These are phyloP conservation scores for Ciconia boyciana DNA, from an alignment of 2,113 vertebrate genomes.

Conservation along the genomic window DNA sequence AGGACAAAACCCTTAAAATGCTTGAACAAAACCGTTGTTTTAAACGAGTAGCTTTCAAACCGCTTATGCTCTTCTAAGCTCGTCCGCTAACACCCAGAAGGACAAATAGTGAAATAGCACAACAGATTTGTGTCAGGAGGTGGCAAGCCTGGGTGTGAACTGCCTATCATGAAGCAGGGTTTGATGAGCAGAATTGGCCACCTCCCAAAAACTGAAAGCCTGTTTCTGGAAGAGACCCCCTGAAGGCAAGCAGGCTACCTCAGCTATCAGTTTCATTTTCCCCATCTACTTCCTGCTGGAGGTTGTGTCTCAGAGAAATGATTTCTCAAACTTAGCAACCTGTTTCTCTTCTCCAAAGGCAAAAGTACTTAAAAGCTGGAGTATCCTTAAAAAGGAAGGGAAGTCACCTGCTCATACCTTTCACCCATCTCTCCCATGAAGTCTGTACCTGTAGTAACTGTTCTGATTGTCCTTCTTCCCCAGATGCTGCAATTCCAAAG, in stretches of 20 bases:
- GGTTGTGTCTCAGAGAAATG: neutral
- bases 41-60: neutral
- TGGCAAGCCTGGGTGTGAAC: slow-evolving; percentile 54
- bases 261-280: neutral
- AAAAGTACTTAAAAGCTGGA: neutral
- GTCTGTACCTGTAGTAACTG: neutral
- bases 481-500: neutral
- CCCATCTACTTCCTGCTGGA: neutral
- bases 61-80: neutral
- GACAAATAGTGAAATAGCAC: slow-evolving; percentile 56
- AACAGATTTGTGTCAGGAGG: slow-evolving; percentile 65
- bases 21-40: neutral
- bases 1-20: neutral
- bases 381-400: neutral
- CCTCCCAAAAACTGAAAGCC: slow-evolving; percentile 10
- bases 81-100: neutral
- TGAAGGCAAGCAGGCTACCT: neutral
- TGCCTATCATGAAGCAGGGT: slow-evolving; percentile 39
- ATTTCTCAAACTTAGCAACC: neutral
- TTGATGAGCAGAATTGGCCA: slow-evolving; percentile 39
- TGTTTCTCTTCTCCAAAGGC: neutral
- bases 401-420: neutral
- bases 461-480: neutral
- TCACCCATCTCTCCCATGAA: neutral
- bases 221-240: neutral